Evolutionary conservation across 2,797 vertebrate species (phyloP), one percentile per base, ranked within the genome.

Genomic region (Dryobates pubescens): DNA sequence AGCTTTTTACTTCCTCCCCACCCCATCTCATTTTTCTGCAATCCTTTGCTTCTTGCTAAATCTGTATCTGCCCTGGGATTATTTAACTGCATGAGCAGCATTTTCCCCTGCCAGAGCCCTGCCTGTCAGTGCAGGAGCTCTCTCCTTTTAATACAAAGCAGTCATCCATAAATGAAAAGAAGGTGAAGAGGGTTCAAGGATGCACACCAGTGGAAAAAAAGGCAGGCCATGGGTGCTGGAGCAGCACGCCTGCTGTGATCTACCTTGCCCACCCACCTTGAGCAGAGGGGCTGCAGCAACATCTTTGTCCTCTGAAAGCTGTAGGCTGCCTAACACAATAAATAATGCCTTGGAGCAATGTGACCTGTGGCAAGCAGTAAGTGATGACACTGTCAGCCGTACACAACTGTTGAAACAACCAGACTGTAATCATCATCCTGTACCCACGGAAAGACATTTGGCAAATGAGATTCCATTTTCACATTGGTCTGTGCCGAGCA

Each of bases 391-490:
- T 97, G 96, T 96, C 97, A 96, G 94, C 79, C 43, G 61, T 67
- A 94, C 95, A 96, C 92, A 96, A 96, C 96, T 97, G 97, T 96
- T 95, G 97, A 96, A 97, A 96, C 95, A 97, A 94, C 95, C 95
- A 96, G 95, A 54, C 96, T 96, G 96, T 92, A 96, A 96, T 97
- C 97, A 96, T 95, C 88, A 16, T 30, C 91, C 97, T 68, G 92
- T 93, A 95, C 89, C 93, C 71, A 96, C 15, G 19, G 94, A 96
- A 94, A 97, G 96, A 96, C 97, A 97, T 96, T 97, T 97, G 97
- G 96, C 96, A 98, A 97, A 97, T 96, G 97, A 97, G 97, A 96
- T 97, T 96, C 97, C 96, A 96, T 97, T 97, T 97, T 96, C 95
- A 96, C 94, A 88, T 97, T 91, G 97, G 96, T 97, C 96, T 97